These are phyloP conservation scores for Tinea pellionella DNA, from an alignment of 2,888 invertebrate genomes.

Conservation along the genomic window DNA sequence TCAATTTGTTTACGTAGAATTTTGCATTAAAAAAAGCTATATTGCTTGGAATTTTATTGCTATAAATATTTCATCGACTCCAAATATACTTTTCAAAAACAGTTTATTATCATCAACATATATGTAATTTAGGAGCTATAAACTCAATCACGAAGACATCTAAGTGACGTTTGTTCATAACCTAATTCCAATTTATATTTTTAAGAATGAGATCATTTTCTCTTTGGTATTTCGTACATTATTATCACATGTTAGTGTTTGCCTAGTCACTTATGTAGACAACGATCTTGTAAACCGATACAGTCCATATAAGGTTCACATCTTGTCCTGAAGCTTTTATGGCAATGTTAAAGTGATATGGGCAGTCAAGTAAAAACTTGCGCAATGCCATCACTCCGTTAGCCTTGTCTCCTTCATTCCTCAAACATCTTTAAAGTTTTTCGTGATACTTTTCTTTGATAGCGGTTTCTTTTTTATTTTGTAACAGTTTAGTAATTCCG, in stretches of 20 bases:
- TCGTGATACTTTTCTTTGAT: background rate
- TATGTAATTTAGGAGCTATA: too few species aligned
- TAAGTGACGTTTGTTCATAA: too few species aligned
- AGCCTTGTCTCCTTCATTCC: slow-evolving; percentile 29
- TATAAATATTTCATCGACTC: too few species aligned
- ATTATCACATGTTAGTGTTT: slow-evolving; percentile 15
- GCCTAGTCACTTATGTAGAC: slow-evolving; percentile 2
- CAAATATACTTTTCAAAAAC: too few species aligned
- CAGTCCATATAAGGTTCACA: slow-evolving; percentile 32
- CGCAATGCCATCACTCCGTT: slow-evolving; percentile 43
- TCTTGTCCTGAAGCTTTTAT: slow-evolving; percentile 41
- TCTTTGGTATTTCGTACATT: background rate
- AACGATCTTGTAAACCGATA: slow-evolving; percentile 20
- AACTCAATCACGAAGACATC: too few species aligned
- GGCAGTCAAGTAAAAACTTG: slow-evolving; percentile 28
- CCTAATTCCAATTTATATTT: too few species aligned
- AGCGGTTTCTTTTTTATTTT: background rate
- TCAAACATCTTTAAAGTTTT: background rate
- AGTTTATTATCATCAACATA: too few species aligned
- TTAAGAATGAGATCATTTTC: background rate
- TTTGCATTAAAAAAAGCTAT: too few species aligned
- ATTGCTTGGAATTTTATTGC: too few species aligned
- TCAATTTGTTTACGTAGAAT: too few species aligned
- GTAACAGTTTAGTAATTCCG: too few species aligned
- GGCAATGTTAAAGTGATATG: slow-evolving; percentile 44